Evolutionary conservation across 2,797 vertebrate species (phyloP), one percentile per base, ranked within the genome.

Genomic region (Melopsittacus undulatus): DNA sequence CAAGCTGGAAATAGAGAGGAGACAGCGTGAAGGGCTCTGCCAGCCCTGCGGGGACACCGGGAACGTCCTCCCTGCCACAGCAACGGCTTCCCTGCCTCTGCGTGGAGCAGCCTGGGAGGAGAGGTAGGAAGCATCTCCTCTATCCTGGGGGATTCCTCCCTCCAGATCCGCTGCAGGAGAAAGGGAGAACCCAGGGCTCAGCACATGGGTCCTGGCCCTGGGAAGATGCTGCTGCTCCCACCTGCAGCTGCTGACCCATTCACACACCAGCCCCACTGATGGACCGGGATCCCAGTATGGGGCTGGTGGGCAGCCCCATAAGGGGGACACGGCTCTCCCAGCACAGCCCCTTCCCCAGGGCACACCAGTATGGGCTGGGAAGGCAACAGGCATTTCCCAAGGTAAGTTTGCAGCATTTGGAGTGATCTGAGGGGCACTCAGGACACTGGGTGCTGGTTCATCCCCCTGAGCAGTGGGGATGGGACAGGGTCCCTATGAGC

Each of bases 381-480:
- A 16, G 62, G 27, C 57, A 16, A 16, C 26, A 10, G 46, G 8
- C 24, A 0, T 3, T 26, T 8, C 63, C 59, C 40, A 1, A 29
- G 34, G 3, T 6, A 11, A 13, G 8, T 7, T 9, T 43, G 5
- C 54, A 16, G 43, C 59, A 43, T 26, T 2, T 6, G 5, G 23
- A 18, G 36, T 2, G 38, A 13, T 21, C 15, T 5, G 57, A n/a
- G 54, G 45, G 20, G 46, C 1, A 30, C 10, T 16, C 1, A 2
- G 1, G 48, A 8, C 15, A 2, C 4, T 1, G 0, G 1, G 46
- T 17, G 63, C 59, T 9, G 1, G 12, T 7, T 75, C 19, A 13
- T 6, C 42, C 13, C 30, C 30, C 3, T 0, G 11, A 80, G 49
- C 0, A 0, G 30, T 18, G 22, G 9, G 36, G 8, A 17, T 0